Evolutionary conservation across 2,113 vertebrate species (phyloP), one percentile per base, ranked within the genome.

Genomic region (Oxyura jamaicensis): DNA sequence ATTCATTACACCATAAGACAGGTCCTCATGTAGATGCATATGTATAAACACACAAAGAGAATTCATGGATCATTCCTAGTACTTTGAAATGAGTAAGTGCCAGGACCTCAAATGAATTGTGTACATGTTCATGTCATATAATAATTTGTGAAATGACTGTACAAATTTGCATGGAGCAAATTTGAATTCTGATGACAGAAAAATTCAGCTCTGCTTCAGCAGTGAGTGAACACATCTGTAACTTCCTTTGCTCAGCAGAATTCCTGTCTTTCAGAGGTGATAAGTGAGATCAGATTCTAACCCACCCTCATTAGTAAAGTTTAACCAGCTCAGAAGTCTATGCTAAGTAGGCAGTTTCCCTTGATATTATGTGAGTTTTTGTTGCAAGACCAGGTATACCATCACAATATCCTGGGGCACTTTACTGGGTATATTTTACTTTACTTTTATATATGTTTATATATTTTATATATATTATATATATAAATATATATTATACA

Each of bases 111-210:
- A 72, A 68, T n/a, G 18, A 84, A 96, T 65, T 65, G 15, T 91
- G 41, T 21, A 46, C 44, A 28, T 82, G 41, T 86, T 94, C 41
- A 93, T 73, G 58, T 95, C 46, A 94, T 77, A 35, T 86, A 92
- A 76, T 42, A 72, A 11, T 44, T 96, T 95, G 79, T 93, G 56
- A 96, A 94, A 91, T 93, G 96, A 79, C 15, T 84, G 62, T 95
- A 88, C 25, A 86, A 95, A 96, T 48, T 48, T 48, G n/a, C n/a
- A 56, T 39, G 33, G 39, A 90, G 23, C 29, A 95, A 81, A 96
- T 96, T 80, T 95, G 36, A 95, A 92, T 96, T 96, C 75, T 93
- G 42, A 82, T 94, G 52, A 79, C 68, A 69, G 53, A 93, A 97
- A 97, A 95, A 62, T 79, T 17, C 33, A 89, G 8, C 20, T 93